Evolutionary conservation across 1,140 invertebrate genomes (phyloP).

Genomic region (Neodiprion lecontei): DNA sequence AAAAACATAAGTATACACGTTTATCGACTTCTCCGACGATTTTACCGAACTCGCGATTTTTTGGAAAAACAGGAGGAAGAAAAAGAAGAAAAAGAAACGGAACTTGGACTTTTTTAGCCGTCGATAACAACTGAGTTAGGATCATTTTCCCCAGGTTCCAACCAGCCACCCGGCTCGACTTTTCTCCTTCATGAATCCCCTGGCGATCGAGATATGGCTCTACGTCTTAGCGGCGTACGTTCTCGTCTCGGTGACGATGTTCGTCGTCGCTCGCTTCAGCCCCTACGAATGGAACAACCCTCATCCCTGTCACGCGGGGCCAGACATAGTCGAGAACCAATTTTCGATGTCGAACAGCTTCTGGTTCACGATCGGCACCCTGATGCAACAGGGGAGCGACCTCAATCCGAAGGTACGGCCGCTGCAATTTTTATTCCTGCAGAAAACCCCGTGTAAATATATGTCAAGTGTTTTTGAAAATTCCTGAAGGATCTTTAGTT

Average conservation of each 20-base stretch:
- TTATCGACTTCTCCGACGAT: too few relatives aligned
- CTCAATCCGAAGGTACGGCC: slow-evolving; percentile 71
- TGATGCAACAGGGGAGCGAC: slow-evolving; percentile 85
- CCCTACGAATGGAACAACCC: slow-evolving; percentile 84
- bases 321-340: slow-evolving; percentile 67
- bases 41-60: too few relatives aligned
- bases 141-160: slow-evolving; percentile 63
- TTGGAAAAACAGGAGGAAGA: too few relatives aligned
- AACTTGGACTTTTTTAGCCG: too few relatives aligned
- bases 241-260: slow-evolving; percentile 82
- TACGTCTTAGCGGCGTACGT: slow-evolving; percentile 81
- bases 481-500: too few relatives aligned
- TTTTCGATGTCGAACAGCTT: slow-evolving; percentile 78
- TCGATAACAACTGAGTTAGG: too few relatives aligned
- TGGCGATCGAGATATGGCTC: slow-evolving; percentile 85
- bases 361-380: slow-evolving; percentile 83
- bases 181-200: slow-evolving; percentile 88
- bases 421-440: slow-evolving; percentile 21
- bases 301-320: slow-evolving; percentile 72
- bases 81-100: too few relatives aligned
- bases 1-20: too few relatives aligned
- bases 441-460: too few relatives aligned
- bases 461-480: too few relatives aligned
- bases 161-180: slow-evolving; percentile 76
- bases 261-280: slow-evolving; percentile 80